phyloP scores from a whole-genome alignment of 2,888 invertebrate species.

The Tribolium freemani region DNA sequence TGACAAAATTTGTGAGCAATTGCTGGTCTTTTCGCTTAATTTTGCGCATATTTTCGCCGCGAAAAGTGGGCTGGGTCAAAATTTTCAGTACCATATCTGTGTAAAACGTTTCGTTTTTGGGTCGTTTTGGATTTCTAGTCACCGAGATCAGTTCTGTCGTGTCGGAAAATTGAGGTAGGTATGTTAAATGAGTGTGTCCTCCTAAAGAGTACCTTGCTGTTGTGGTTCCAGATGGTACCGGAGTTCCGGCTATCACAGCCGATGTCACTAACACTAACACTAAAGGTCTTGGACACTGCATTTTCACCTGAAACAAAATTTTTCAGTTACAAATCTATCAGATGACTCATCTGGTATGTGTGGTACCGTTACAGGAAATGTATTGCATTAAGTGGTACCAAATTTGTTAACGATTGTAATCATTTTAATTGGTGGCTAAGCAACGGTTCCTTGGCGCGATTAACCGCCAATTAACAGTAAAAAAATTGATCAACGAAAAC shows the following conservation, averaged over 20 bases:
- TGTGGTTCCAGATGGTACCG: slow-evolving; percentile 58
- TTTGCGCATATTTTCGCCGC: slow-evolving; percentile 11
- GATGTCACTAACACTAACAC: slow-evolving; percentile 57
- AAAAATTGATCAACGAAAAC: slow-evolving; percentile 31
- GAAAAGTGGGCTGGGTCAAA: slow-evolving; percentile 6
- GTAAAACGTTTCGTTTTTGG: slow-evolving; percentile 34
- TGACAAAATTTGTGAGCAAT: slow-evolving; percentile 29
- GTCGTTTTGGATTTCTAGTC: slow-evolving; percentile 28
- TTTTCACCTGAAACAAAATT: slow-evolving; percentile 61
- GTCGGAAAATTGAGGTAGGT: slow-evolving; percentile 46
- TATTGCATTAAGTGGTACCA: slow-evolving; percentile 8
- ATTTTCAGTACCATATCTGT: slow-evolving; percentile 29
- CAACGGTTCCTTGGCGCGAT: slow-evolving; percentile 24
- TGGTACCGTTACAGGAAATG: slow-evolving; percentile 29
- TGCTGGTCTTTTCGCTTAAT: slow-evolving; percentile 18
- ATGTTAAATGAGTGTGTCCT: slow-evolving; percentile 47
- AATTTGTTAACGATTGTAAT: slow-evolving; percentile 2
- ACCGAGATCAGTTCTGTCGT: slow-evolving; percentile 1
- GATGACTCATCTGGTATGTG: slow-evolving; percentile 13
- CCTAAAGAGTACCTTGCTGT: slow-evolving; percentile 63
- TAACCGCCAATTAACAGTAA: slow-evolving; percentile 21
- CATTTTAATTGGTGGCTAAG: slow-evolving; percentile 9
- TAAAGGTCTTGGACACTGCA: slow-evolving; percentile 57
- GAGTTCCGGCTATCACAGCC: slow-evolving; percentile 50
- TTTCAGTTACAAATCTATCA: not conserved